Conservation (phyloP, 2,888 invertebrate species). For the Xestoiulus laeticollis region DNA sequence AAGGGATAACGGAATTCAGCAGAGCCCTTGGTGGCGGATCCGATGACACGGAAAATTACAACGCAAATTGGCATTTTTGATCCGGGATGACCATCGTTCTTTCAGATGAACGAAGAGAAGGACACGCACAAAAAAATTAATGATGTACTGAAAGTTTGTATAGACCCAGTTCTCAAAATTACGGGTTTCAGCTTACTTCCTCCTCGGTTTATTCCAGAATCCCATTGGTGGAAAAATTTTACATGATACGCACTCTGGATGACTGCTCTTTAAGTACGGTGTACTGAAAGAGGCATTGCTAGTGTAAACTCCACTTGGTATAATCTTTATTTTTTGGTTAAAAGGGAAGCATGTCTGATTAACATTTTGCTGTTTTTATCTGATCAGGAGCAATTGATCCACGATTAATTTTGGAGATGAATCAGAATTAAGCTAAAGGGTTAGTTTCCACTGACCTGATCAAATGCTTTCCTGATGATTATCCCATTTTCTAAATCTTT, state of each 20-base stretch:
- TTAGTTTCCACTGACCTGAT: background rate
- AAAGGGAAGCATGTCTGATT: background rate
- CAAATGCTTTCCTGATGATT: background rate
- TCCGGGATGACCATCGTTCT: constrained; percentile 7
- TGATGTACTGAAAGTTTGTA: constrained; percentile 7
- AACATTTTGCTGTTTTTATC: background rate
- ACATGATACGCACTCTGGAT: background rate
- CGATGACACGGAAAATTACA: background rate
- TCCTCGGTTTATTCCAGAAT: background rate
- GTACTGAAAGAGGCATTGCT: too few relatives aligned
- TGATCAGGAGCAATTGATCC: background rate
- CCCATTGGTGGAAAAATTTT: background rate
- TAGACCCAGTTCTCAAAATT: background rate
- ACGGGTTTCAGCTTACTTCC: background rate
- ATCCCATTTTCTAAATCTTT: background rate
- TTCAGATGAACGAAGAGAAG: background rate
- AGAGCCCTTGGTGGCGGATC: background rate
- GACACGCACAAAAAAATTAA: background rate
- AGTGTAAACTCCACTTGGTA: too few relatives aligned
- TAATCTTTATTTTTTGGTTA: too few relatives aligned
- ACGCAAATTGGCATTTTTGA: constrained; percentile 16
- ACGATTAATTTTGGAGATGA: background rate
- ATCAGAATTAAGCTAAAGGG: background rate
- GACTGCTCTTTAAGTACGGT: too few relatives aligned
- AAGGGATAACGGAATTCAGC: constrained; percentile 16